A percentile compares a stretch with the other conserved stretches of the same genome.
These are phyloP conservation scores for Malaclemys terrapin DNA, from an alignment of 2,113 vertebrate species.

Conservation along the genomic window DNA sequence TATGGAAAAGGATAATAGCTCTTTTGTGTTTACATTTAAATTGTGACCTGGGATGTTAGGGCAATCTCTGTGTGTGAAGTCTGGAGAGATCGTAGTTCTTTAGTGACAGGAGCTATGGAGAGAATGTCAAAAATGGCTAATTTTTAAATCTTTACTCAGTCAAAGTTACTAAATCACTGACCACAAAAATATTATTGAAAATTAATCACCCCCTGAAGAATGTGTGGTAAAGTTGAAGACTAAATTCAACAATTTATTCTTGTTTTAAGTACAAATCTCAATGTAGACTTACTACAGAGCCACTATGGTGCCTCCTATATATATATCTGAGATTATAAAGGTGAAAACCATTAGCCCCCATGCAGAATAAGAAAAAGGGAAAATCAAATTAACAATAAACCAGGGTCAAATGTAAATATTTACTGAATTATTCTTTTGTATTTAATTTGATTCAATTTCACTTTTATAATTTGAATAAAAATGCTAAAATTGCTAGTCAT, in stretches of 20 bases:
- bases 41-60: background rate
- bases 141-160: background rate
- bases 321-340: background rate
- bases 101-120: background rate
- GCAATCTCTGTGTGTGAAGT: background rate
- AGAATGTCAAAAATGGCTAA: background rate
- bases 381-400: constrained; percentile 42
- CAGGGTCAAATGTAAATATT: constrained; percentile 11
- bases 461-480: constrained; percentile 37
- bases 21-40: background rate
- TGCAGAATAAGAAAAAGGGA: background rate
- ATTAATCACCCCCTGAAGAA: background rate
- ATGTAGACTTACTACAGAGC: background rate
- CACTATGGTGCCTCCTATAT: background rate
- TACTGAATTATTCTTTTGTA: constrained; percentile 33
- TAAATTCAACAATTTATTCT: background rate
- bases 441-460: constrained; percentile 27
- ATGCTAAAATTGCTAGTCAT: constrained; percentile 57
- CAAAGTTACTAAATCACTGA: background rate
- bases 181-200: background rate
- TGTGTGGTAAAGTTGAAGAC: background rate
- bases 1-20: background rate
- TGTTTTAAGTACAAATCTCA: background rate
- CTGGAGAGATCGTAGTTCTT: background rate
- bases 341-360: background rate